Base-by-base conservation (phyloP, 2,797 vertebrate species). In the Pyrocephalus nanus region DNA sequence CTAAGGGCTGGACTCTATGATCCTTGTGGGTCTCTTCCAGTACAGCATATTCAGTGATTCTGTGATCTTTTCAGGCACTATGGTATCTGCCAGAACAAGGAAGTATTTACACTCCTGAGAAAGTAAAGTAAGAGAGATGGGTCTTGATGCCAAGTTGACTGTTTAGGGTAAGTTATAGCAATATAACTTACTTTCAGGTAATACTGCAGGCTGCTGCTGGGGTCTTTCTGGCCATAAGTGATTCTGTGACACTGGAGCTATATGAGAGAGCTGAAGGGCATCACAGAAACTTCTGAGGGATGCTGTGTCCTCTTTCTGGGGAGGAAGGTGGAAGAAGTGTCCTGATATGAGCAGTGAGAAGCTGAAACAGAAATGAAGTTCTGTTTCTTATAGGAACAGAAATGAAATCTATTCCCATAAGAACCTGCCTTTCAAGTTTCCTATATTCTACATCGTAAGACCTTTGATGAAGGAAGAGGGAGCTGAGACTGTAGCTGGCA, bases 251-350 rank as follows among this genome's bases (percentile, higher is more conserved):
- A 42, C 17, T 58, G 43, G 30, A 64, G 11, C 42, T 81, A 4
- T 29, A 6, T 23, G 65, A 45, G 43, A 54, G n/a, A 60, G 19
- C 29, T 77, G 62, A 73, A 74, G 16, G 8, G 5, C 26, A 50
- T 72, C 38, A 42, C 15, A 34, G 61, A 86, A 71, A 78, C 6
- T 3, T 19, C 6, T 43, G 15, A 40, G 8, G 17, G 18, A 20
- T 64, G n/a, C 0, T 0, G 0, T 51, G 21, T 74, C 30, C 1
- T 1, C 30, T 54, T 65, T 42, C 6, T 38, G 15, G 19, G 15
- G 5, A 69, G 13, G 10, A 82, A 70, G 10, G 47, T 43, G 7
- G 19, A 71, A 48, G 10, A 48, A 23, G 3, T 34, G 19, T 42
- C 54, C 34, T 26, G 13, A 34, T 73, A 34, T 13, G 64, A 54